phyloP scores from a whole-genome alignment of 2,113 vertebrate genomes.

The Formicarius rufipectus region DNA sequence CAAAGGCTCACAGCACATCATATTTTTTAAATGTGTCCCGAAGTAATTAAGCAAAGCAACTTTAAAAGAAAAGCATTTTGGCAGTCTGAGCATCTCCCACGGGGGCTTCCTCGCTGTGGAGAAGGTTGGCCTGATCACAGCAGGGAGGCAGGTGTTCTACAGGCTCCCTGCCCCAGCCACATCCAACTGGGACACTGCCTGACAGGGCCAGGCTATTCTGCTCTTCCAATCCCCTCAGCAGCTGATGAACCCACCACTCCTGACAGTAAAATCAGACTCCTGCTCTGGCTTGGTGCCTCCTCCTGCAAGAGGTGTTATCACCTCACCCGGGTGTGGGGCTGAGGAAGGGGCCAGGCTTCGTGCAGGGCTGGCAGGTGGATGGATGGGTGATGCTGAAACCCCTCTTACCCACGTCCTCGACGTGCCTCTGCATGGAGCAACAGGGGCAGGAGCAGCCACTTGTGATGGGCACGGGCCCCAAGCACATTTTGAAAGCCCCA shows the following conservation, averaged over 20 bases:
- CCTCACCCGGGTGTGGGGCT: fast-evolving
- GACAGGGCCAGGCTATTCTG: not conserved
- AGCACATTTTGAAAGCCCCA: not conserved
- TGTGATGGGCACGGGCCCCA: fast-evolving
- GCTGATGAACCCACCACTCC: not conserved
- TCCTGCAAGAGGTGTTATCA: not conserved
- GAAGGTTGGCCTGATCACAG: not conserved
- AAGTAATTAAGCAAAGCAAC: conserved; percentile 47
- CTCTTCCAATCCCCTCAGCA: not conserved
- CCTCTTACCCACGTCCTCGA: not conserved
- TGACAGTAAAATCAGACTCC: not conserved
- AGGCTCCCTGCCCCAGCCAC: not conserved
- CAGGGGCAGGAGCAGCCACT: not conserved
- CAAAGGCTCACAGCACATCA: not conserved
- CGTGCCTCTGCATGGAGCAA: not conserved
- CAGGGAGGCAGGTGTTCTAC: not conserved
- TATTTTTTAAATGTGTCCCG: not conserved
- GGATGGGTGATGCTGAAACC: not conserved
- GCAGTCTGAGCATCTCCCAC: not conserved
- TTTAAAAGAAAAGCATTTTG: conserved; percentile 22
- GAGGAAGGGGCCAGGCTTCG: not conserved
- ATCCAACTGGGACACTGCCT: fast-evolving
- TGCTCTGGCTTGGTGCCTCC: not conserved
- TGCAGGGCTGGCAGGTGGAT: not conserved
- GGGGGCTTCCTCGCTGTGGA: not conserved